These are phyloP conservation scores for Coregonus clupeaformis DNA, from an alignment of 2,113 vertebrate species.

Conservation along the genomic window DNA sequence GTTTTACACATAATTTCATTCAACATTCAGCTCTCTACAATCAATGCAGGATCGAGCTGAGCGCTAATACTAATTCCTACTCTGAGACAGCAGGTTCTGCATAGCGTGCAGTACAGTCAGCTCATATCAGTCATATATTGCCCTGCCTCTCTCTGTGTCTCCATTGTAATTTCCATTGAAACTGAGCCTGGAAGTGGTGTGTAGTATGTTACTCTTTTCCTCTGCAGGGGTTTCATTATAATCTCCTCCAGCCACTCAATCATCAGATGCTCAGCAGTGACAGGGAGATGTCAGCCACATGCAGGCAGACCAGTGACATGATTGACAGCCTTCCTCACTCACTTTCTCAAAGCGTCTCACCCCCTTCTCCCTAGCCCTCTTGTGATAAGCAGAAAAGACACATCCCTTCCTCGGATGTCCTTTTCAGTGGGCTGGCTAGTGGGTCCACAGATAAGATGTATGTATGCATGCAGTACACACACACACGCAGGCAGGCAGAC, in stretches of 20 bases:
- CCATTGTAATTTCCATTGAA: background rate
- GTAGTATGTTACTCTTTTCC: background rate
- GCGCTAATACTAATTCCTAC: background rate
- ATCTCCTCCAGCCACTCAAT: constrained; percentile 15
- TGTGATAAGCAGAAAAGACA: background rate
- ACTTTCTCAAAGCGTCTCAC: background rate
- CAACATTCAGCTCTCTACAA: background rate
- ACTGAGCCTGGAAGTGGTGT: background rate
- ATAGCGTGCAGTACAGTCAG: constrained; percentile 34
- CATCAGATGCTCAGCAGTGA: constrained; percentile 7
- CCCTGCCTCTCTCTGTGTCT: constrained; percentile 12
- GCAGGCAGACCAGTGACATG: constrained; percentile 1
- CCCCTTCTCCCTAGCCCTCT: background rate
- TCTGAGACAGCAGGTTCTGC: constrained; percentile 16
- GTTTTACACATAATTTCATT: constrained; percentile 19
- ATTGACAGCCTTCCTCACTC: constrained; percentile 15
- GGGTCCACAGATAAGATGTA: background rate
- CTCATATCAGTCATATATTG: constrained; percentile 42
- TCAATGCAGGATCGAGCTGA: too few species aligned
- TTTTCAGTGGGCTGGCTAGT: background rate
- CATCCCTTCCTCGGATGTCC: background rate
- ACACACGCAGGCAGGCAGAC: background rate
- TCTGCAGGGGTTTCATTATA: constrained; percentile 1
- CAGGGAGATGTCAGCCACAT: background rate
- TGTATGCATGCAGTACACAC: background rate